phyloP scores from a whole-genome alignment of 2,797 vertebrate genomes.

The Sibirionetta formosa region DNA sequence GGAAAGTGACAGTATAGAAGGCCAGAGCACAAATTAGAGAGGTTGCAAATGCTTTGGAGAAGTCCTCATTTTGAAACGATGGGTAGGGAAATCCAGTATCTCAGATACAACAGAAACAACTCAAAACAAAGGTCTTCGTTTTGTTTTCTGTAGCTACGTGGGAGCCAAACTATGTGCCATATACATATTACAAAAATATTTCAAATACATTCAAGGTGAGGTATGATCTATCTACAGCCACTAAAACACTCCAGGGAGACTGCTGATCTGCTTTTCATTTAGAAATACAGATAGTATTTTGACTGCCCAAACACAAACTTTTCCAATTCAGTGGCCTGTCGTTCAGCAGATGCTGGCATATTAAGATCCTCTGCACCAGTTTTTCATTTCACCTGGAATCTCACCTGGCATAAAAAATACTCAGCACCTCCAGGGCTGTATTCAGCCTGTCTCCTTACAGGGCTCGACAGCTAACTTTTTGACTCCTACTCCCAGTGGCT shows the following conservation, averaged over 20 bases:
- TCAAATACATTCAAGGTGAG: neutral
- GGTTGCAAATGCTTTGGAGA: neutral
- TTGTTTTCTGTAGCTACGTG: neutral
- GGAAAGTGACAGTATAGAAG: neutral
- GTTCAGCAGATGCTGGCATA: neutral
- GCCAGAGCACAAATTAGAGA: neutral
- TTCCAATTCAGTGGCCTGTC: neutral
- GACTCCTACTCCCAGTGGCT: neutral
- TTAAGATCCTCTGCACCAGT: neutral
- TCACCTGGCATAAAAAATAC: neutral
- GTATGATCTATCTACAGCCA: neutral
- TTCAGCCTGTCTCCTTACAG: neutral
- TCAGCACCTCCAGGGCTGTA: neutral
- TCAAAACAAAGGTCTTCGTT: neutral
- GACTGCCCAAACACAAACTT: neutral
- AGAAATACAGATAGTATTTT: neutral
- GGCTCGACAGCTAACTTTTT: fast-evolving
- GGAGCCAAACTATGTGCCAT: neutral
- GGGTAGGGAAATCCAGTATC: neutral
- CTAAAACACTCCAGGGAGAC: neutral
- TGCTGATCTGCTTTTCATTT: neutral
- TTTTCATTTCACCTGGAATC: neutral
- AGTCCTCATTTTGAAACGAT: neutral
- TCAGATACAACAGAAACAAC: neutral
- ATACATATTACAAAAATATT: neutral